These are phyloP conservation scores for Apamea epomidion DNA, from an alignment of 2,888 invertebrate genomes.

Conservation along the genomic window DNA sequence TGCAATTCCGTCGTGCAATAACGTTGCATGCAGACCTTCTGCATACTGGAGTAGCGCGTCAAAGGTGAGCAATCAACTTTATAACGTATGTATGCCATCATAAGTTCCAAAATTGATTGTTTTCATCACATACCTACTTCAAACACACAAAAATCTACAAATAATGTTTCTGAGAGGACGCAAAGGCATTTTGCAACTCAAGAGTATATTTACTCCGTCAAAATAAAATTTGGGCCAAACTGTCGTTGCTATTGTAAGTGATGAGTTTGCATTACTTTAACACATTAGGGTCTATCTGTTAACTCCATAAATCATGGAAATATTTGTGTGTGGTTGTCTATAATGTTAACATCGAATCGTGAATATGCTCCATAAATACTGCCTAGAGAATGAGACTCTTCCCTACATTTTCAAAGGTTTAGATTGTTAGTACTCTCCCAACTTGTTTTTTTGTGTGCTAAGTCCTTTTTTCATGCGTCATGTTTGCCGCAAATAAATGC, in stretches of 20 bases:
- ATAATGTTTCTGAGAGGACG: neutral
- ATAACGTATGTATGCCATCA: neutral
- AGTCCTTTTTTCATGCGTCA: no score
- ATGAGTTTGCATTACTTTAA: constrained; percentile 1
- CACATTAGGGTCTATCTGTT: neutral
- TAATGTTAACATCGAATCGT: neutral
- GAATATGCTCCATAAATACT: neutral
- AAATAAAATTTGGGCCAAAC: neutral
- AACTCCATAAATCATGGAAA: constrained; percentile 14
- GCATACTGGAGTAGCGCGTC: neutral
- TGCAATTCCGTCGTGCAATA: neutral
- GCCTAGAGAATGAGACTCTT: neutral
- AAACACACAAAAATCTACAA: neutral
- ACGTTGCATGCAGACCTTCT: neutral
- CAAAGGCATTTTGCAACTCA: constrained; percentile 27
- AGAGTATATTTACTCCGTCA: constrained; percentile 3
- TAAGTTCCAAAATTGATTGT: neutral
- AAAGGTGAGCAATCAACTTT: neutral
- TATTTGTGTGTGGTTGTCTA: neutral
- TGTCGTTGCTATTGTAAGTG: neutral
- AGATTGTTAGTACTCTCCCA: neutral
- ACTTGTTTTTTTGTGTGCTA: no score
- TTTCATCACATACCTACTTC: neutral
- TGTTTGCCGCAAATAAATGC: no score
- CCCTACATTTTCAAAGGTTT: neutral